Conservation (phyloP, 2,888 invertebrate species). For the Coremacera marginata region DNA sequence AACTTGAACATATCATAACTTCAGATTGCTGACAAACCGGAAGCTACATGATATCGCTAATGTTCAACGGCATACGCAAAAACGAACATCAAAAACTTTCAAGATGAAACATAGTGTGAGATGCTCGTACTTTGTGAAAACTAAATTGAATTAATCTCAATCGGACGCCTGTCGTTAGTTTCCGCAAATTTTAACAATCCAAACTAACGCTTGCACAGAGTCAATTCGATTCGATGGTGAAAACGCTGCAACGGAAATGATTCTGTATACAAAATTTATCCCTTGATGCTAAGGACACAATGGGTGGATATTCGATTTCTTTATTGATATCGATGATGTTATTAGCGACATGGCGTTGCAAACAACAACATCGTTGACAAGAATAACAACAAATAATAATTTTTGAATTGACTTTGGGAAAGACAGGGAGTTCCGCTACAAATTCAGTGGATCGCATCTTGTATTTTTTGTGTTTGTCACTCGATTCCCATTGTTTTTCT, state of each 20-base stretch:
- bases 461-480: background rate
- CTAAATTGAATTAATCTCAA: slow-evolving; percentile 69
- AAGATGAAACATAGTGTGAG: background rate
- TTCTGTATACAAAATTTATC: background rate
- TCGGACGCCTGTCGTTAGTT: slow-evolving; percentile 67
- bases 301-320: slow-evolving; percentile 22
- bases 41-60: slow-evolving; percentile 15
- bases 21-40: slow-evolving; percentile 23
- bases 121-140: slow-evolving; percentile 29
- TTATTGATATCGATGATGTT: slow-evolving; percentile 54
- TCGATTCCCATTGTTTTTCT: slow-evolving; percentile 12
- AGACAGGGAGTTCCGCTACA: background rate
- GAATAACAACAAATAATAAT: slow-evolving; percentile 32
- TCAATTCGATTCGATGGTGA: slow-evolving; percentile 22
- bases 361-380: slow-evolving; percentile 37
- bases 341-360: slow-evolving; percentile 49
- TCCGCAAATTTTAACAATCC: slow-evolving; percentile 45
- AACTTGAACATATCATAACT: slow-evolving; percentile 25
- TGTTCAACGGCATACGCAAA: background rate
- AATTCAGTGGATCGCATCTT: background rate
- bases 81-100: background rate
- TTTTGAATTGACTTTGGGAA: slow-evolving; percentile 8
- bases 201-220: slow-evolving; percentile 11
- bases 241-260: slow-evolving; percentile 14
- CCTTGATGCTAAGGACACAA: background rate